Evolutionary conservation across 2,113 vertebrate genomes (phyloP).

Genomic region (Stictonetta naevosa): DNA sequence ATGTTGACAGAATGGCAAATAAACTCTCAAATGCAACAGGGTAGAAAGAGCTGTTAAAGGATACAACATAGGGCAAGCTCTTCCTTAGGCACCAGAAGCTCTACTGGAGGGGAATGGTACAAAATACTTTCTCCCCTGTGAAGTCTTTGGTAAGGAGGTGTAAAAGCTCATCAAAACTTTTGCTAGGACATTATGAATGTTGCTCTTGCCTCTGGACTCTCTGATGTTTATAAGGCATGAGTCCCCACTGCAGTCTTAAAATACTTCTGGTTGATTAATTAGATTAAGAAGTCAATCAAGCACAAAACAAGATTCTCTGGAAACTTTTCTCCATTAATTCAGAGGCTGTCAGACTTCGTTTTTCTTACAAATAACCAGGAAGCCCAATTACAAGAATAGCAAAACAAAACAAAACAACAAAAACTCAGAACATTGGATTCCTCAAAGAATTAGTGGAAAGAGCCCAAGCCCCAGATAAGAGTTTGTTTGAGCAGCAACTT

Average conservation of each 20-base stretch:
- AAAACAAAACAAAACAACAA: neutral
- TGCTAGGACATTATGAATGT: neutral
- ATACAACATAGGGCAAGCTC: neutral
- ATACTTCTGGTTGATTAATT: constrained; percentile 41
- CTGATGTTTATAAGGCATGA: neutral
- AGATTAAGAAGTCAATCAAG: constrained; percentile 40
- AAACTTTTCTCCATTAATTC: constrained; percentile 35
- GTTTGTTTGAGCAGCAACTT: neutral
- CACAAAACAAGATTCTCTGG: constrained; percentile 30
- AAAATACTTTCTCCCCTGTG: neutral
- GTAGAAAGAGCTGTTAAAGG: neutral
- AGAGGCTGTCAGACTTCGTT: neutral
- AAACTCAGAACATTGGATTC: neutral
- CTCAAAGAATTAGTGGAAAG: neutral
- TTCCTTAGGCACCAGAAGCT: neutral
- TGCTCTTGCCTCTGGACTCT: neutral
- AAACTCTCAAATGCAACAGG: neutral
- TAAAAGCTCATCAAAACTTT: neutral
- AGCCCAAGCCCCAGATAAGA: neutral
- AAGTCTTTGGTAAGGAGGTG: neutral
- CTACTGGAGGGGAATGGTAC: neutral
- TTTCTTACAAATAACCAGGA: constrained; percentile 34
- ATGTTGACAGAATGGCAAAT: neutral
- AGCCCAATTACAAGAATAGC: neutral
- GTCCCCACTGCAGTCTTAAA: neutral